Evolutionary conservation across 2,113 vertebrate genomes (phyloP).

Genomic region (Gymnorhina tibicen): DNA sequence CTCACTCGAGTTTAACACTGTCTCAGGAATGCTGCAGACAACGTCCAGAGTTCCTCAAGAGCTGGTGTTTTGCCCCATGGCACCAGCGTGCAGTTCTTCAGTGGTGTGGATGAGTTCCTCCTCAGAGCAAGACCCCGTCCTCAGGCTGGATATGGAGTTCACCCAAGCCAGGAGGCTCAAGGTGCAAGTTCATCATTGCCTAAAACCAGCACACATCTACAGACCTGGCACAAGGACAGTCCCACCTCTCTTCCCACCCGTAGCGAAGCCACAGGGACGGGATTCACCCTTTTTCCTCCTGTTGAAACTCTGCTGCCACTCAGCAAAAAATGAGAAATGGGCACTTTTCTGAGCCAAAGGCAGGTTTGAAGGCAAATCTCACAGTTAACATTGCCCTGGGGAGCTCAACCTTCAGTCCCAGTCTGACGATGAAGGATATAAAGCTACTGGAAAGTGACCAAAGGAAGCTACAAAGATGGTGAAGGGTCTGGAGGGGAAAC

Average conservation of each 20-base stretch:
- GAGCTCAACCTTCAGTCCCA: not conserved
- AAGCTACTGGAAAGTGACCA: not conserved
- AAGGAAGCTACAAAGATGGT: rapidly evolving
- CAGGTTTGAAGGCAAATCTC: not conserved
- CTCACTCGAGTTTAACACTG: not conserved
- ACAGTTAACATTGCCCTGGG: not conserved
- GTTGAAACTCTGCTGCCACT: not conserved
- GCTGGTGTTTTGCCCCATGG: rapidly evolving
- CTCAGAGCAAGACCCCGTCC: not conserved
- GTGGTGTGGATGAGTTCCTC: not conserved
- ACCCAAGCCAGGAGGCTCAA: not conserved
- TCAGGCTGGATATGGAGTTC: not conserved
- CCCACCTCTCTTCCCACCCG: not conserved
- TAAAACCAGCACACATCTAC: not conserved
- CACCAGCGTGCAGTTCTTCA: rapidly evolving
- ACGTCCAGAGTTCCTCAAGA: not conserved
- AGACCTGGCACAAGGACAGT: not conserved
- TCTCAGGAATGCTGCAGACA: not conserved
- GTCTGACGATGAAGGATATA: not conserved
- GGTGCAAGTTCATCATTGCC: not conserved
- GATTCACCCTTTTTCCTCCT: not conserved
- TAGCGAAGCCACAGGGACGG: not conserved
- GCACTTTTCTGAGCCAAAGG: not conserved
- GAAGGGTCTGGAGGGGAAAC: not conserved
- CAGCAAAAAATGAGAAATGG: not conserved